phyloP scores from a whole-genome alignment of 2,113 vertebrate genomes.

The Eleginops maclovinus region DNA sequence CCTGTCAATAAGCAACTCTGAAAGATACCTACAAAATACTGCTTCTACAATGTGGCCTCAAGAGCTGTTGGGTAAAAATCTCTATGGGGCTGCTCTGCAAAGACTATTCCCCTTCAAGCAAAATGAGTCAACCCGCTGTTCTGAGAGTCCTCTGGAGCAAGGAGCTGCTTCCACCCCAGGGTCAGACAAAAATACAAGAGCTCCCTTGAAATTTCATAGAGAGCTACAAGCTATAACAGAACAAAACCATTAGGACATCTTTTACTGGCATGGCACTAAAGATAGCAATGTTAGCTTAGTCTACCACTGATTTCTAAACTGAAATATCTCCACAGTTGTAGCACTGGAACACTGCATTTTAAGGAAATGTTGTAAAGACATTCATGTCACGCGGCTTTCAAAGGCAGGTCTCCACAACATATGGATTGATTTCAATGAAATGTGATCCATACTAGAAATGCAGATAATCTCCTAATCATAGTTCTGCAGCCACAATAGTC shows the following conservation, averaged over 20 bases:
- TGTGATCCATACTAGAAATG: background rate
- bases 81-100: slow-evolving; percentile 48
- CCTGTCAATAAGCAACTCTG: slow-evolving; percentile 48
- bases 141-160: slow-evolving; percentile 44
- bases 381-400: background rate
- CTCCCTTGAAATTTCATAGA: slow-evolving; percentile 13
- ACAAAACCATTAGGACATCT: background rate
- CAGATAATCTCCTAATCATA: background rate
- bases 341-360: background rate
- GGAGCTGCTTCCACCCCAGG: slow-evolving; percentile 39
- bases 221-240: background rate
- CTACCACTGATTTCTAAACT: background rate
- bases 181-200: slow-evolving; percentile 49
- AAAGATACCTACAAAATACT: slow-evolving; percentile 40
- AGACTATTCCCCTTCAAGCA: slow-evolving; percentile 62
- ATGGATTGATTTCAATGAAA: background rate
- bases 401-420: background rate
- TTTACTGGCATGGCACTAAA: background rate
- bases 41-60: slow-evolving; percentile 35
- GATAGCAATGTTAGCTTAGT: too few species aligned
- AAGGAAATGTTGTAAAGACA: background rate
- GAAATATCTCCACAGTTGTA: background rate
- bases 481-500: background rate
- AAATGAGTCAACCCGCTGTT: slow-evolving; percentile 60
- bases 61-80: slow-evolving; percentile 40